Evolutionary conservation across 2,797 vertebrate species (phyloP), one percentile per base, ranked within the genome.

Genomic region (Typhlichthys eigenmanni): DNA sequence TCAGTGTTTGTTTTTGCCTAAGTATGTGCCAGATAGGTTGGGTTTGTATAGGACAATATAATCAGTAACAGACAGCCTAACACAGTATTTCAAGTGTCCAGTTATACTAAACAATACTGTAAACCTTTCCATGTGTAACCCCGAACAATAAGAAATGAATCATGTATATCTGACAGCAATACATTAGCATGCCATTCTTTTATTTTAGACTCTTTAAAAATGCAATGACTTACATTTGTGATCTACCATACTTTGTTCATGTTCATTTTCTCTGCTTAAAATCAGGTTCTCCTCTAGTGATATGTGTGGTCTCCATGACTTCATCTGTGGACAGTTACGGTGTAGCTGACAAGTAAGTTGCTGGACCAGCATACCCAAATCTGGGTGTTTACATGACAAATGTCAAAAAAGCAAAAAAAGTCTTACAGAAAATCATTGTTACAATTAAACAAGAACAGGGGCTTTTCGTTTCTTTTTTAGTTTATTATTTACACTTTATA

Each of bases 251-350:
- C 47, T 68, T 66, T 64, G 13, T 48, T 1, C 49, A n/a, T 13
- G 78, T 57, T 38, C 5, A 62, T 48, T 56, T 38, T 76, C 11
- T 78, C 62, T 66, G 47, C 59, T 14, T 67, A 46, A 54, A 11
- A 4, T 46, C 85, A 99, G 97, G 97, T 10, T 94, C 91, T 66
- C 95, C 97, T 0, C 64, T 98, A 55, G 72, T 97, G 63, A 95
- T 98, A 62, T 98, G 96, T 34, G 71, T 93, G 9, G 88, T 97
- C 60, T 96, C 96, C 32, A 69, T 95, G 47, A 89, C 92, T 0
- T 94, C 91, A 0, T 93, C 96, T 17, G 78, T 94, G 57, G 75
- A 91, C 81, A 96, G 95, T 80, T 99, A 99, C 0, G 96, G 97
- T 24, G 91, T 93, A 62, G 87, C 75, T 13, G 90, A 86, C 75